Base-by-base conservation (phyloP, 2,797 vertebrate genomes). In the Cynopterus sphinx region DNA sequence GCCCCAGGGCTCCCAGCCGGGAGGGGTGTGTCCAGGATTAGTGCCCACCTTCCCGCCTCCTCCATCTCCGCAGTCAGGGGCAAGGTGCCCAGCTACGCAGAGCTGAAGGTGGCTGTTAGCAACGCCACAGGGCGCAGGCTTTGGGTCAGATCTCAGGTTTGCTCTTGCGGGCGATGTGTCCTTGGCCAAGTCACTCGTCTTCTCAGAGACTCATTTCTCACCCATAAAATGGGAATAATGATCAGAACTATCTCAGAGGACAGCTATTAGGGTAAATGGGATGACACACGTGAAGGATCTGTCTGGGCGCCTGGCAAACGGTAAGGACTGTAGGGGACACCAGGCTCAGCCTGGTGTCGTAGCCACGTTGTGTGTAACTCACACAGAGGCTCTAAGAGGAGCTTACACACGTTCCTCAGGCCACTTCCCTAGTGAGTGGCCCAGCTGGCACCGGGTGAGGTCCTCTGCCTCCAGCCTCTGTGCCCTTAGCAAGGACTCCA, bases 1-100 rank as follows among this genome's bases (percentile, higher is more conserved):
- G 39, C 3, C 2, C 2, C 63, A 12, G 26, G 39, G 15, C 39
- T 55, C 33, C 8, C 6, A 5, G 59, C 11, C 10, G 31, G 75
- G 11, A 88, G 17, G 39, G 24, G 9, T 3, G 22, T 11, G 4
- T 17, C 59, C 41, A 57, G 57, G 51, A 28, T 70, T 22, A 33
- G 43, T 91, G 36, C 19, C n/a, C 43, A 43, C 15, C 11, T 6
- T 24, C 46, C 55, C 1, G 0, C 19, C 15, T 11, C 49, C 10
- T 79, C 84, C 13, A 1, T 17, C 61, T 74, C 8, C 33, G n/a
- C 11, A 33, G 22, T 16, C 41, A 36, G 1, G 71, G 63, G 67
- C 43, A 21, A 0, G 2, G 24, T 12, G 13, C 11, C n/a, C 26
- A 6, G n/a, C 15, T n/a, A 3, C 3, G 1, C 5, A 53, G 61